Evolutionary conservation across 1,140 invertebrate species (phyloP).

Genomic region (Tetraneura akinire): DNA sequence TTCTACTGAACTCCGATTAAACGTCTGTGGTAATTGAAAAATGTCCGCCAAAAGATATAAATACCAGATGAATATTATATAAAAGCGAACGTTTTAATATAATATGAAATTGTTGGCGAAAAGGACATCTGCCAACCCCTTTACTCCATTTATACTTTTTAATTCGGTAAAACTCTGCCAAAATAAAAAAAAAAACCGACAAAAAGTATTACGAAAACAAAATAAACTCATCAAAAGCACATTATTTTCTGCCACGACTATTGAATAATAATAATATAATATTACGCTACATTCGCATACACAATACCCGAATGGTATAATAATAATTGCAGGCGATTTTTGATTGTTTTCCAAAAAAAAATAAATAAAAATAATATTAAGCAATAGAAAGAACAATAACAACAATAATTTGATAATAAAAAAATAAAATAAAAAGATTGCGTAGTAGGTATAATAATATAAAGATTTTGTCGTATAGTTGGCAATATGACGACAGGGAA

Average conservation of each 20-base stretch:
- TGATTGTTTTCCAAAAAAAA: slow-evolving; percentile 30
- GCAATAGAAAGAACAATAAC: neutral
- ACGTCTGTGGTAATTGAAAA: slow-evolving; percentile 24
- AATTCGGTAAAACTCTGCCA: neutral
- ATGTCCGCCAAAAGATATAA: slow-evolving; percentile 3
- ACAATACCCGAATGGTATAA: slow-evolving; percentile 19
- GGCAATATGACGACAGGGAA: neutral
- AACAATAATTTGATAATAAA: too few species aligned
- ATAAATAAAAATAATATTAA: slow-evolving; percentile 3
- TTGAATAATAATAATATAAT: neutral
- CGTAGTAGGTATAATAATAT: neutral
- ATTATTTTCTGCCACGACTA: slow-evolving; percentile 1
- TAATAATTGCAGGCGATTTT: slow-evolving; percentile 3
- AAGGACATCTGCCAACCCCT: neutral
- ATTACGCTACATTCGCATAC: neutral
- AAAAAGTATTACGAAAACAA: neutral
- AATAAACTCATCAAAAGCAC: slow-evolving; percentile 31
- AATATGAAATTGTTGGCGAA: neutral
- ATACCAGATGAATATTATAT: neutral
- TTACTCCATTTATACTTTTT: neutral
- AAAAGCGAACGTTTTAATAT: neutral
- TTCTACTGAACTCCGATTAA: slow-evolving; percentile 14
- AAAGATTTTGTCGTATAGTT: neutral
- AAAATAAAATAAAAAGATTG: too few species aligned
- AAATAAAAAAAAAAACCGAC: neutral